Evolutionary conservation across 2,888 invertebrate genomes (phyloP), one percentile per base, ranked within the genome.

Genomic region (Chalcosyrphus nemorum): DNA sequence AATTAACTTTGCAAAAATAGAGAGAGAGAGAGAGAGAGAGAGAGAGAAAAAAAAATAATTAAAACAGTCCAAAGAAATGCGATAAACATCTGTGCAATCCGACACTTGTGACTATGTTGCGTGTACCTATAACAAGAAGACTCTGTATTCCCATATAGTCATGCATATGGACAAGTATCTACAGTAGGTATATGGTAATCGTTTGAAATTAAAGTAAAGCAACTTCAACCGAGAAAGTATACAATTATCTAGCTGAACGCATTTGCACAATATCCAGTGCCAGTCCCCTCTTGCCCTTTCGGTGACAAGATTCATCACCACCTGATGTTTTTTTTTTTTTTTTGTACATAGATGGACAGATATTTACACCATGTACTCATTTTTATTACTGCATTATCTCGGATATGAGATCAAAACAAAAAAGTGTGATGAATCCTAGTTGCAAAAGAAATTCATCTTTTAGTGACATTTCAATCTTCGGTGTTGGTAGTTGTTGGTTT

Each of bases 401-500:
- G 50, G 65, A 70, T 50, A 80, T 24, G 63, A 84, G 80, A 80
- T 75, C 84, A 84, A 75, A 84, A 84, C 74, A 75, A 80, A 74
- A n/a, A 75, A 29, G 32, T 17, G 4, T 19, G 63, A 70, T 57
- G 84, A 74, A 52, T 70, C 66, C 47, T 66, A 56, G 13, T 35
- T 41, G 13, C 15, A 32, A 68, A 56, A 50, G 47, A 63, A 61
- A 74, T 56, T 78, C 72, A 66, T 70, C 66, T 61, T 57, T 86
- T 77, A 87, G 87, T 87, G 81, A 86, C 86, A 87, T 86, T 84
- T 86, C 57, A 84, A 86, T 77, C 86, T 61, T 81, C 61, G 65
- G 19, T 27, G 65, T 19, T 27, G 65, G 59, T 47, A 65, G 57
- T 54, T 56, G 52, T 29, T 56, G 15, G 41, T 65, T 41, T 13